Evolutionary conservation across 2,113 vertebrate species (phyloP), one percentile per base, ranked within the genome.

Genomic region (Casuarius casuarius): DNA sequence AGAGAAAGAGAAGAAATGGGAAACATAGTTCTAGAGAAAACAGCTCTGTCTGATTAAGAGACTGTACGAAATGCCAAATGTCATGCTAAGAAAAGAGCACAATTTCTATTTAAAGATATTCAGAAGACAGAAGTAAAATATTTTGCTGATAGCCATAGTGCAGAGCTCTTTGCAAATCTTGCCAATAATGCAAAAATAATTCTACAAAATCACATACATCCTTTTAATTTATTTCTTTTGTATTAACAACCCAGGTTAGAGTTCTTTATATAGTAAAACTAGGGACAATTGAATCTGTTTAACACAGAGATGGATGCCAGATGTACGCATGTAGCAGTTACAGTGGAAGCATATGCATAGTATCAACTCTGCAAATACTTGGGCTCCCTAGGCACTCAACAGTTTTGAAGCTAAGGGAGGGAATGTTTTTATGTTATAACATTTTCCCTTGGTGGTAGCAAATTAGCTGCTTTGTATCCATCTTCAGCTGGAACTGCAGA

Each of bases 341-440:
- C 96, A 95, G 84, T 87, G 59, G 84, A 97, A 97, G 94, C 90
- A 90, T 97, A 97, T 94, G 94, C 79, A 52, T 93, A 89, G 71
- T 95, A 97, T 96, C 96, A 96, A 83, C 92, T 97, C 84, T 94
- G 93, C 89, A 97, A 96, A 97, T 96, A 97, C 89, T 92, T 28
- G 4, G 71, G 63, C 61, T 98, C 94, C 89, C 63, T 66, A 96
- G 96, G 78, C 89, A 89, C 66, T 63, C 84, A 6, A 87, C 94
- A 96, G 93, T 92, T 96, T 83, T 95, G 94, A 97, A 98, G 97
- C 94, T 95, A 87, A 95, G 94, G 94, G 81, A 98, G 86, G 89
- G 92, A 97, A 97, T 96, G 93, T 96, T 98, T 98, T 98, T 96
- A 96, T 97, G 92, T 97, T 97, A 72, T 61, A 97, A 96, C 88